A percentile compares a stretch with the other conserved stretches of the same genome.
Conservation (phyloP, 2,888 invertebrate species). For the Heteromyza rotundicornis region DNA sequence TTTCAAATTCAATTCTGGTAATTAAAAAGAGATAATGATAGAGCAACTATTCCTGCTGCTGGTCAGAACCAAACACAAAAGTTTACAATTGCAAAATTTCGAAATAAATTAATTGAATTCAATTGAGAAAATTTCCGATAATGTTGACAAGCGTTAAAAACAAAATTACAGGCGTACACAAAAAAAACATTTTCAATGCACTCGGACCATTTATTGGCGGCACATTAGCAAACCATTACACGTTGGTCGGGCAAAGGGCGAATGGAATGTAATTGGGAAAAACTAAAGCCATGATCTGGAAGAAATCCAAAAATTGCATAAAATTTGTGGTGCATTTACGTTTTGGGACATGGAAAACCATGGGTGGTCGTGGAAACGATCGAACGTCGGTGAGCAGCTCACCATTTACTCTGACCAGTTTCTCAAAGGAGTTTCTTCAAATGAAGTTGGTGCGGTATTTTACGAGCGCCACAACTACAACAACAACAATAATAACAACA, state of each 20-base stretch:
- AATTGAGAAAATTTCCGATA: neutral
- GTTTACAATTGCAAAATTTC: neutral
- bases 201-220: neutral
- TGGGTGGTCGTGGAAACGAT: neutral
- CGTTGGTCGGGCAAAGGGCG: too few relatives aligned
- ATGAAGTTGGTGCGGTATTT: neutral
- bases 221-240: neutral
- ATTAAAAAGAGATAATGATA: too few relatives aligned
- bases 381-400: neutral
- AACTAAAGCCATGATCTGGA: neutral
- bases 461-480: constrained; percentile 1
- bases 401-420: neutral
- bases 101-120: neutral
- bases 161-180: neutral
- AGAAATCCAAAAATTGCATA: neutral
- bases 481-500: too few relatives aligned
- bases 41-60: too few relatives aligned
- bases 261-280: neutral
- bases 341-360: neutral
- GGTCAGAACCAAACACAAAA: too few relatives aligned
- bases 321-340: neutral
- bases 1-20: too few relatives aligned
- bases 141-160: constrained; percentile 5
- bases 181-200: neutral
- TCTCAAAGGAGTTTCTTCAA: neutral